Conservation (phyloP, 1,140 invertebrate genomes). For the Macrostomum lignano region DNA sequence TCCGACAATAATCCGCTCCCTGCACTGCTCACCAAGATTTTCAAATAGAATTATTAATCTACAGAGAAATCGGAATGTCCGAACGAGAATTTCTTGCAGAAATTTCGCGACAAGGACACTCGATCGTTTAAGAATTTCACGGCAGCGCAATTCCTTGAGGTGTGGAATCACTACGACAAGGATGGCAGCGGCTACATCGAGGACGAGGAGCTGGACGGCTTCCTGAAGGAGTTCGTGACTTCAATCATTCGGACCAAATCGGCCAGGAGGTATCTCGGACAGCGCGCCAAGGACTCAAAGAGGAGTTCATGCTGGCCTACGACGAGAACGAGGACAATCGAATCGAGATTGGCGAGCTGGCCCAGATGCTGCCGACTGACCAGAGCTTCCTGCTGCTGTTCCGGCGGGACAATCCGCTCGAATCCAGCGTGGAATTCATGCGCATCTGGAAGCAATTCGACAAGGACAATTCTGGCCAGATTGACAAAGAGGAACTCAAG, state of each 20-base stretch:
- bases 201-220: constrained; percentile 8
- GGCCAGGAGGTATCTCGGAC: constrained; percentile 3
- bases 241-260: constrained; percentile 2
- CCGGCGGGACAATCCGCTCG: constrained; percentile 56
- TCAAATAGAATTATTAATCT: too few relatives aligned
- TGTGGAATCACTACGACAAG: constrained; percentile 69
- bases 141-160: constrained; percentile 70
- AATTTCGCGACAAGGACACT: constrained; percentile 41
- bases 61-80: too few relatives aligned
- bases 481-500: constrained; percentile 71
- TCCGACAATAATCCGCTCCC: too few relatives aligned
- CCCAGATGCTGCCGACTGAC: constrained; percentile 56
- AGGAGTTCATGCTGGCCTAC: constrained; percentile 7
- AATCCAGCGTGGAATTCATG: constrained; percentile 66
- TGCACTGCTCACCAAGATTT: too few relatives aligned
- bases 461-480: constrained; percentile 60
- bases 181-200: constrained; percentile 34
- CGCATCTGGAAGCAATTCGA: constrained; percentile 63
- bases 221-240: constrained; percentile 9
- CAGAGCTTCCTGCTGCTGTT: constrained; percentile 63
- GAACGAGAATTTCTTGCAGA: constrained; percentile 63
- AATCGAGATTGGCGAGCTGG: constrained; percentile 33
- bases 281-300: neutral
- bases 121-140: constrained; percentile 61
- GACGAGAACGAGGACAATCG: constrained; percentile 9